Base-by-base conservation (phyloP, 2,797 vertebrate species). In the Serranus cabrilla region DNA sequence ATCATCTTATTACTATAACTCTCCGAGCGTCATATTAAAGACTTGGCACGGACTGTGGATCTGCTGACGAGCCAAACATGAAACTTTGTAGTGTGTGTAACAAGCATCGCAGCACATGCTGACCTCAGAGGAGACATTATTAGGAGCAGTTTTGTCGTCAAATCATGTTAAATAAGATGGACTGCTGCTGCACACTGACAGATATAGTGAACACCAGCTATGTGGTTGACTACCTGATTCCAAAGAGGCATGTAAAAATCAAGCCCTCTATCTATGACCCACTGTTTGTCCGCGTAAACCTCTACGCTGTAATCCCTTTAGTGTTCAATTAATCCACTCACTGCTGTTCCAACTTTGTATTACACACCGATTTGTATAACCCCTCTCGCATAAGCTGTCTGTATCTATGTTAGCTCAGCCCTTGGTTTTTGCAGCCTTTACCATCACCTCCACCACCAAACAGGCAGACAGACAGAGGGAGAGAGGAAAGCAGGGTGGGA, bases 1-100 rank as follows among this genome's bases (percentile, higher is more conserved):
- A 96, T 97, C 95, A 95, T 94, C 96, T 96, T 95, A 96, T 96
- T 96, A 96, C 96, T 96, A 94, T 96, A 78, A 83, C 78, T 97
- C 96, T 97, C 95, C 82, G 84, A 94, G 95, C 94, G 84, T 94
- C 93, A 95, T 94, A 95, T 96, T 96, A 95, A 95, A 95, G 96
- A 95, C 93, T 95, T 96, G 94, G 94, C 95, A 93, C 92, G 91
- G 70, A 60, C 73, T 70, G 46, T 56, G 31, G 50, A 56, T 87
- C 78, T 76, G 57, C 79, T 87, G 76, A 87, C 60, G 56, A 71
- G 78, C 61, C 71, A 80, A 82, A 87, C 76, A 27, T 27, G 66
- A 79, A 87, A 71, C 77, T 79, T 76, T 71, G 67, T 66, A 52
- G 58, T 61, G 57, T 65, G 58, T 67, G 43, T 55, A 80, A 90